These are phyloP conservation scores for Dolichotis patagonum DNA, from an alignment of 2,113 vertebrate genomes.

Conservation along the genomic window DNA sequence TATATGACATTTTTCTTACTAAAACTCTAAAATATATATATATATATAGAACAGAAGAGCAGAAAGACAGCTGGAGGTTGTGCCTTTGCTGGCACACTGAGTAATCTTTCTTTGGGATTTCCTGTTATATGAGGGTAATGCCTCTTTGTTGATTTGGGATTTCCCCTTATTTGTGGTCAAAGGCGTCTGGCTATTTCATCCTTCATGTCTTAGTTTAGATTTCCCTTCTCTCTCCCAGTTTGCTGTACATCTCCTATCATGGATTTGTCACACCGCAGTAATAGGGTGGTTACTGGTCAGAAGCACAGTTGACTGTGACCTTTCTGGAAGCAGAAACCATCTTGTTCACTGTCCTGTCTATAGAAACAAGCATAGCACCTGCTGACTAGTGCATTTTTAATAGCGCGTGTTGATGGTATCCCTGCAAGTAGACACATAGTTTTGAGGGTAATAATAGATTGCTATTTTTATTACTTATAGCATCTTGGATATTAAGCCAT, in stretches of 20 bases:
- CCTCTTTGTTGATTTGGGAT: background rate
- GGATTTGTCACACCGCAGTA: background rate
- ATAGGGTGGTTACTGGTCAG: background rate
- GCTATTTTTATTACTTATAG: background rate
- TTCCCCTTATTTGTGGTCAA: background rate
- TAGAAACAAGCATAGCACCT: background rate
- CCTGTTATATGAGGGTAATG: background rate
- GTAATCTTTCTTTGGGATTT: background rate
- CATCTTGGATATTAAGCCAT: background rate
- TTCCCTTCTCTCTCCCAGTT: background rate
- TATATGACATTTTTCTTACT: background rate
- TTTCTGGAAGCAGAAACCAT: background rate
- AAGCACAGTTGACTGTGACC: background rate
- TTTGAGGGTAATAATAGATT: background rate
- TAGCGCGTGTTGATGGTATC: background rate
- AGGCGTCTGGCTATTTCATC: background rate
- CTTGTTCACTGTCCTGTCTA: background rate
- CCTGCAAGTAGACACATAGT: background rate
- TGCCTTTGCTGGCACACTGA: background rate
- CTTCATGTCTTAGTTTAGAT: background rate
- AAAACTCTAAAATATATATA: conserved; percentile 1
- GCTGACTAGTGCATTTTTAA: background rate
- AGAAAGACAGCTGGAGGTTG: background rate
- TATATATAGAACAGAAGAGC: background rate
- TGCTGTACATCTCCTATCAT: background rate